Percentiles rank a stretch among this genome's conserved stretches.
Conservation (phyloP, 2,888 invertebrate genomes). For the Acanthoscelides obtectus region DNA sequence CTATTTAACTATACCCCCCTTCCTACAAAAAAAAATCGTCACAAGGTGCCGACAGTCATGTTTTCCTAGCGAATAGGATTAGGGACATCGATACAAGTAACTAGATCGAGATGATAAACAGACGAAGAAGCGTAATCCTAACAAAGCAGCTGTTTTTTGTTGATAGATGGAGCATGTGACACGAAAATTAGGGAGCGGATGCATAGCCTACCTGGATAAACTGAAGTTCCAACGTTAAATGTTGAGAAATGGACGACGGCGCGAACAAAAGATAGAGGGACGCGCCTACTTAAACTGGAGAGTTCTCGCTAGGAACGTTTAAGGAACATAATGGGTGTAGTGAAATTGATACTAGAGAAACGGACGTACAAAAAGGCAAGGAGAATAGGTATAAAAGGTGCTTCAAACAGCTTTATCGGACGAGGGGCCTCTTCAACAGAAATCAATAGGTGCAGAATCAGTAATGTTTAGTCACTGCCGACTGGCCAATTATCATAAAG, state of each 20-base stretch:
- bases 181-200: conserved; percentile 32
- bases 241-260: conserved; percentile 3
- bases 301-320: neutral
- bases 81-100: neutral
- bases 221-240: conserved; percentile 9
- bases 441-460: neutral
- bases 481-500: no score
- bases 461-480: no score
- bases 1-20: neutral
- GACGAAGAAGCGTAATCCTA: neutral
- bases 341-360: neutral
- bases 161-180: conserved; percentile 34
- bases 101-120: conserved; percentile 1
- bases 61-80: conserved; percentile 1
- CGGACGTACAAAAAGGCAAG: neutral
- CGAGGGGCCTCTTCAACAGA: neutral
- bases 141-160: conserved; percentile 17
- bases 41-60: conserved; percentile 1
- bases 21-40: neutral
- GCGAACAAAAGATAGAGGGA: neutral
- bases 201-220: conserved; percentile 3
- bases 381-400: neutral
- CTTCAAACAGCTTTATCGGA: neutral
- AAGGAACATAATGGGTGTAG: neutral
- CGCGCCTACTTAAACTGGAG: neutral